Percentiles rank a stretch among this genome's conserved stretches.
phyloP scores from a whole-genome alignment of 2,797 vertebrate species.

The Lepidocolaptes lacrymiger region DNA sequence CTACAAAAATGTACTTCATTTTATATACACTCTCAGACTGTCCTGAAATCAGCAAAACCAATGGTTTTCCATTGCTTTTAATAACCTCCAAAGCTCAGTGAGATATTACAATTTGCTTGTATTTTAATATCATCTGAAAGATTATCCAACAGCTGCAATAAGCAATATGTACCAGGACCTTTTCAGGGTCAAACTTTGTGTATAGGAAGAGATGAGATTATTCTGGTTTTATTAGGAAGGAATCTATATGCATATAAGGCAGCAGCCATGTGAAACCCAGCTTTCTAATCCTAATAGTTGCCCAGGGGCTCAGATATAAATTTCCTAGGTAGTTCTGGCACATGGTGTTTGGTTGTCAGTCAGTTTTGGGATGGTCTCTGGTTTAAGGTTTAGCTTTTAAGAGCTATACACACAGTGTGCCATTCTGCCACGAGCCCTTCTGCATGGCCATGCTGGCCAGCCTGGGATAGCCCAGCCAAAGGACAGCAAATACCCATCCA shows the following conservation, averaged over 20 bases:
- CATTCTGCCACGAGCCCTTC: background rate
- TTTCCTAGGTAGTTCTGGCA: background rate
- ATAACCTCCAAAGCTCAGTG: background rate
- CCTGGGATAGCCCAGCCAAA: accelerated
- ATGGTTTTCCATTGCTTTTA: conserved; percentile 11
- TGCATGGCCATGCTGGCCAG: accelerated
- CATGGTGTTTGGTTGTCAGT: background rate
- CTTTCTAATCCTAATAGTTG: background rate
- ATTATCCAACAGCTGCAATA: conserved; percentile 16
- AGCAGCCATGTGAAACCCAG: background rate
- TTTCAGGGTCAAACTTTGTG: background rate
- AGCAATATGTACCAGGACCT: background rate
- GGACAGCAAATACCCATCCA: background rate
- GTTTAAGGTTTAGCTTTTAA: background rate
- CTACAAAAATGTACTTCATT: background rate
- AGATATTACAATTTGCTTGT: conserved; percentile 12
- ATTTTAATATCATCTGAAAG: conserved; percentile 15
- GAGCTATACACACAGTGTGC: background rate
- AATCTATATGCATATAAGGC: background rate
- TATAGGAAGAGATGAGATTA: background rate
- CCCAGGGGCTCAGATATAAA: background rate
- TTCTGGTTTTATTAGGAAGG: background rate
- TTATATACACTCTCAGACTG: conserved; percentile 5
- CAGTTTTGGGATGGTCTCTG: background rate
- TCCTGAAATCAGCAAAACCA: background rate